Percentiles rank a stretch among this genome's conserved stretches.
Evolutionary conservation across 2,113 vertebrate genomes (phyloP).

Genomic region (Maccullochella peelii): DNA sequence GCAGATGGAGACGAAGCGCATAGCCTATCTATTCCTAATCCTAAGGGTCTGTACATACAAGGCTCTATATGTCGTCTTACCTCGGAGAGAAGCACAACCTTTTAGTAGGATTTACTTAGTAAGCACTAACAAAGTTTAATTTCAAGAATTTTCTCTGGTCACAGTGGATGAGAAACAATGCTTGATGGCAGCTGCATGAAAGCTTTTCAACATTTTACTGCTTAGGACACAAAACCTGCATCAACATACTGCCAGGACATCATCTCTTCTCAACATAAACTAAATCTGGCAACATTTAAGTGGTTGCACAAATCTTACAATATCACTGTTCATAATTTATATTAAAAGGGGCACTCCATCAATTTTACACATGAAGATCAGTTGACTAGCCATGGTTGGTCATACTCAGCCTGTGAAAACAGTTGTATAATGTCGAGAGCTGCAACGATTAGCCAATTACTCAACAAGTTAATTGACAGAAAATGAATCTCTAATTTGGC

Average conservation of each 20-base stretch:
- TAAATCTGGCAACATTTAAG: neutral
- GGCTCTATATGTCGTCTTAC: neutral
- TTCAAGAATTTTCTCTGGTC: neutral
- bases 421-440: neutral
- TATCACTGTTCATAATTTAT: neutral
- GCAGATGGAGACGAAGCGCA: slow-evolving; percentile 22
- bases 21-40: neutral
- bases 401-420: neutral
- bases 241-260: neutral
- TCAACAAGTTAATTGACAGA: neutral
- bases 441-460: neutral
- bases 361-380: neutral
- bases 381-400: neutral
- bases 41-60: neutral
- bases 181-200: slow-evolving; percentile 7
- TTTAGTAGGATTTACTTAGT: neutral
- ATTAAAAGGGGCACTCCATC: neutral
- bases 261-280: neutral
- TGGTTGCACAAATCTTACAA: neutral
- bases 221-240: slow-evolving; percentile 3
- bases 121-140: neutral
- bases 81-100: neutral
- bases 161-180: neutral
- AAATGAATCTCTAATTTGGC: neutral
- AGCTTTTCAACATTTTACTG: slow-evolving; percentile 9